Evolutionary conservation across 2,888 invertebrate genomes (phyloP).

Genomic region (Dasypolia templi): DNA sequence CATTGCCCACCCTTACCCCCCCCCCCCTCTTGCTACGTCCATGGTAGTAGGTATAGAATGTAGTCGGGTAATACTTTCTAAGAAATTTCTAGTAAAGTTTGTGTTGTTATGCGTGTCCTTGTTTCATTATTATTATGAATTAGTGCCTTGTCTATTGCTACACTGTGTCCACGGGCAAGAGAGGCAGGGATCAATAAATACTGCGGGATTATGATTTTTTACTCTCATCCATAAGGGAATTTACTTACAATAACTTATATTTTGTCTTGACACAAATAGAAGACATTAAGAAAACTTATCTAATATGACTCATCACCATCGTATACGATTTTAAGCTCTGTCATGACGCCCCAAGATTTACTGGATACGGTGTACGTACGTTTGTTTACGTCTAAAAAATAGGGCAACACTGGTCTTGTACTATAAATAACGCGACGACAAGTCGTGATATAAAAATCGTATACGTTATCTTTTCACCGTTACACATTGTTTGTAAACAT

Average conservation of each 20-base stretch:
- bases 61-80: neutral
- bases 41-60: neutral
- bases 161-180: neutral
- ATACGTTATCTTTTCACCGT: constrained; percentile 23
- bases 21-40: no score
- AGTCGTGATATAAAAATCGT: constrained; percentile 17
- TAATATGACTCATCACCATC: neutral
- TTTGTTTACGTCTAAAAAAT: constrained; percentile 50
- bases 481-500: constrained; percentile 51
- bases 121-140: neutral
- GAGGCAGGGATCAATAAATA: neutral
- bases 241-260: neutral
- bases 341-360: neutral
- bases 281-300: neutral
- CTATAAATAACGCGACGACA: constrained; percentile 22
- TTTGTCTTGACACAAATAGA: neutral
- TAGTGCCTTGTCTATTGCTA: neutral
- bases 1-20: no score
- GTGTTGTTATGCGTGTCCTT: no score
- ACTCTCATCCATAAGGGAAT: neutral
- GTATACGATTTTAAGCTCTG: neutral
- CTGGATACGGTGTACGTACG: neutral
- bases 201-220: neutral
- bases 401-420: constrained; percentile 24
- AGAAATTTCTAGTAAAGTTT: no score